Base-by-base conservation (phyloP, 2,888 invertebrate genomes). In the Scaptomyza polygonia region DNA sequence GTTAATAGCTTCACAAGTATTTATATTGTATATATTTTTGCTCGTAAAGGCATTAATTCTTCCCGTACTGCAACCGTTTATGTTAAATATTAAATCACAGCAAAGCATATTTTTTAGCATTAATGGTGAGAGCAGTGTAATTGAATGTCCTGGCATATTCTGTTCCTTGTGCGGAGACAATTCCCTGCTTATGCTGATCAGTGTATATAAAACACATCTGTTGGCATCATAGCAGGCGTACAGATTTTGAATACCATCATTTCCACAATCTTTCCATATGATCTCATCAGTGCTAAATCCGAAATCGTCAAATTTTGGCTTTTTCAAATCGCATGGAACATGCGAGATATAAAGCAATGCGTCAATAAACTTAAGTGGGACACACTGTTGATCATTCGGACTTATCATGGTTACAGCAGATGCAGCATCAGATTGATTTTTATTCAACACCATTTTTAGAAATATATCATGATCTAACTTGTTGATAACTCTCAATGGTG, bases 21-120 rank as follows among this genome's bases (percentile, higher is more conserved):
- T 89, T 1, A 91, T 76, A 52, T 95, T 95, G 8, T 96, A 93
- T 82, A 93, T 90, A 80, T 92, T 92, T 2, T 92, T 92, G 54
- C 91, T 92, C 42, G 91, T 89, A 1, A 93, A 92, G 0, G 93
- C 91, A 62, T 89, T 87, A 11, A 93, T 92, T 73, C 93, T 90
- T 0, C 93, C 93, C 27, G 86, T 91, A n/a, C 73, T 78, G 21
- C 80, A 77, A 1, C 90, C 91, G 12, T 92, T 92, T 39, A 93
- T 92, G 86, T 94, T 94, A 86, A 94, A 96, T 56, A 94, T 92
- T 64, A 97, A 89, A 91, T 97, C 97, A 75, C 95, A 93, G 0
- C 99, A 99, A 53, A 99, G 93, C 66, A 99, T 93, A 93, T 99
- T 99, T 72, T 95, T 95, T 4, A 99, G 90, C 14, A 96, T 93